Conservation (phyloP, 2,797 vertebrate genomes). For the Muscicapa striata region DNA sequence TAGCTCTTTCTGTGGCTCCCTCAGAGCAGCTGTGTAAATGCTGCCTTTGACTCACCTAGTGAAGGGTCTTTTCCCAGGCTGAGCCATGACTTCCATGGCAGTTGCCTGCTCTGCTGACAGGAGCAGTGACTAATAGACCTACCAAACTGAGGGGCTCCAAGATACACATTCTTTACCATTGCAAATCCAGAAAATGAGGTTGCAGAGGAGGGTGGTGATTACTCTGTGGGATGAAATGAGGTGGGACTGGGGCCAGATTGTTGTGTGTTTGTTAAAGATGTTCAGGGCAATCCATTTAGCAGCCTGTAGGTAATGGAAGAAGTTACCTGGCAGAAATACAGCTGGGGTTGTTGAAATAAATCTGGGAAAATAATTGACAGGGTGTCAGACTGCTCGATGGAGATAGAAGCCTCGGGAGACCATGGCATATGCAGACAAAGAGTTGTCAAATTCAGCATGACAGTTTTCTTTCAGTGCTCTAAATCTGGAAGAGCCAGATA, state of each 20-base stretch:
- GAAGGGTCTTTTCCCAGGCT: not conserved
- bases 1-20: not conserved
- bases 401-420: not conserved
- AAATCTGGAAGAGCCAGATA: not conserved
- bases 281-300: not conserved
- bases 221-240: not conserved
- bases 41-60: not conserved
- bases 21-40: not conserved
- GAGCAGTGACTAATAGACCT: not conserved
- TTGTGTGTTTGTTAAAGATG: not conserved
- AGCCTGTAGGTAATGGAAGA: not conserved
- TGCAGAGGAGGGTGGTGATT: not conserved
- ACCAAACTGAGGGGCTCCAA: not conserved
- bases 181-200: not conserved
- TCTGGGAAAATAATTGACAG: not conserved
- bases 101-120: not conserved
- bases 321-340: conserved; percentile 20
- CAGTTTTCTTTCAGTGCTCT: not conserved
- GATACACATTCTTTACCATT: not conserved
- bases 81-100: not conserved
- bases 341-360: not conserved
- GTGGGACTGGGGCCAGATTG: not conserved
- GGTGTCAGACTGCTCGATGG: not conserved
- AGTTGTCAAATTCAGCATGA: not conserved
- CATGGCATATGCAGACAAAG: not conserved